Base-by-base conservation (phyloP, 2,888 invertebrate species). In the Fragum sueziense region DNA sequence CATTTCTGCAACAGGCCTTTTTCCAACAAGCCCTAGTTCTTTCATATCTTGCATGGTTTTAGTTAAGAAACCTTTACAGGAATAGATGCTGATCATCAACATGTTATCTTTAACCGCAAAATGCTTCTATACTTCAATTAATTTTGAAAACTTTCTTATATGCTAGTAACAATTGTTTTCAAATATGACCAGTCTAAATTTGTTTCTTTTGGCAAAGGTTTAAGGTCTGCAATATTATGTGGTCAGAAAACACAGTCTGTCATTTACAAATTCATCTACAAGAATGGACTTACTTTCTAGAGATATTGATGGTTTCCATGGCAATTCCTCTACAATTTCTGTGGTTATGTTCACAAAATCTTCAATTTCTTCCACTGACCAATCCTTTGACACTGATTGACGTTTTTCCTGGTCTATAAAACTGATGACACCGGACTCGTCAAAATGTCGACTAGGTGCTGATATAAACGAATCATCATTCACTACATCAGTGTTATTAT, bases 241-340 rank as follows among this genome's bases (percentile, higher is more conserved):
- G 41, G 41, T 17, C 41, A 41, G 11, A 41, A 9, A 41, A 17
- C 11, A 41, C 41, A 9, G 11, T 41, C 11, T 17, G 17, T 14
- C 41, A 41, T 9, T 9, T 17, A 17, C 41, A 14, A 52, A 29
- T 29, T n/a, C n/a, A n/a, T n/a, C n/a, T n/a, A n/a, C n/a, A n/a
- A n/a, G n/a, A n/a, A n/a, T n/a, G n/a, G 11, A 70, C 79, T 72
- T 78, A 85, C 85, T 76, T 59, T 73, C 51, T 29, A 83, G 65
- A 17, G 77, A 74, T 25, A 85, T 65, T 34, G 85, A 80, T 54
- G 81, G 65, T 69, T 62, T 47, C 70, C 74, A 77, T 20, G 27
- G 33, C n/a, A 52, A 67, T 52, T 78, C 74, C 14, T 76, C 83
- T 25, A 76, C 71, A 20, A 76, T 79, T 25, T 77, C 81, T 27